phyloP scores from a whole-genome alignment of 2,113 vertebrate genomes.

The Regulus satrapa region DNA sequence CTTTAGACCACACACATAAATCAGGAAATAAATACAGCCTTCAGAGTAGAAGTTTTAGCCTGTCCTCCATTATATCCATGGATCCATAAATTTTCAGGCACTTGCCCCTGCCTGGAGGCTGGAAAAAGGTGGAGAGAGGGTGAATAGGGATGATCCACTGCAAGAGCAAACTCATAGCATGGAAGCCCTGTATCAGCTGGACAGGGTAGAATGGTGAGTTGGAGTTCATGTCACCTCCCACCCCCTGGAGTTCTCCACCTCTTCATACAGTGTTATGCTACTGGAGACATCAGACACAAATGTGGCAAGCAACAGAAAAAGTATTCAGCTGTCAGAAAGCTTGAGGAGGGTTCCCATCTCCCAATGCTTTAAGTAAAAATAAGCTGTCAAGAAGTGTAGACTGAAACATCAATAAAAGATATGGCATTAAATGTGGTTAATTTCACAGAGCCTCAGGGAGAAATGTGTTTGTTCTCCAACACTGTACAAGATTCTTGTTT shows the following conservation, averaged over 20 bases:
- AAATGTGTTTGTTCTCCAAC: neutral
- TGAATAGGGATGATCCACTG: neutral
- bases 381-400: neutral
- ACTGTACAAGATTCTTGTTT: neutral
- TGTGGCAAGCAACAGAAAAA: neutral
- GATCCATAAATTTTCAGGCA: neutral
- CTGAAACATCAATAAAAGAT: neutral
- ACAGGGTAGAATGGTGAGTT: rapidly evolving
- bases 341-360: neutral
- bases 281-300: neutral
- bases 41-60: neutral
- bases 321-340: neutral
- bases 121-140: neutral
- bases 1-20: neutral
- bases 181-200: neutral
- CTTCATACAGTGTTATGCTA: neutral
- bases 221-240: neutral
- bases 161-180: neutral
- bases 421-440: neutral
- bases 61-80: neutral
- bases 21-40: neutral
- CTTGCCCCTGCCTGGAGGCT: neutral
- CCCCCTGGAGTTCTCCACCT: neutral
- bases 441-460: neutral
- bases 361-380: neutral